Base-by-base conservation (phyloP, 2,888 invertebrate genomes). In the Fragum whitleyi region DNA sequence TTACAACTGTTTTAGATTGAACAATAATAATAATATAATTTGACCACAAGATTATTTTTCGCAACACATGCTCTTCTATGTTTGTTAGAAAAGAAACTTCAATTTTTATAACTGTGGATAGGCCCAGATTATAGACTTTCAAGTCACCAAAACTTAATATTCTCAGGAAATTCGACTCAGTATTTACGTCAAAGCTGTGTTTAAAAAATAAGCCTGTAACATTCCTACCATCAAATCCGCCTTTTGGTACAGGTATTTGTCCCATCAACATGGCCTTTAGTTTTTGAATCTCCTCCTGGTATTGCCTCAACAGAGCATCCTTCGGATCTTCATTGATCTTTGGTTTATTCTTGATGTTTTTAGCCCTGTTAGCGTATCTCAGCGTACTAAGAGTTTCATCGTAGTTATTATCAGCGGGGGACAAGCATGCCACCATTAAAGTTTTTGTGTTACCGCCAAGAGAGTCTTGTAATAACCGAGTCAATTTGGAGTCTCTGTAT, bases 291-390 rank as follows among this genome's bases (percentile, higher is more conserved):
- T 98, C 97, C 86, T 97, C 95, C 92, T 97, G 97, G 91, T 97
- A 98, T 91, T 97, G 96, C 14, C 97, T 94, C 14, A 98, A 94
- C 91, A 97, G 95, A 0, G 98, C 97, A 91, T 98, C 98, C 93
- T 98, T 97, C 0, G 97, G 97, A 93, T 98, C 97, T 93, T 98
- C 97, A 93, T 97, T 97, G 28, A 97, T 96, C 91, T 95, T 96
- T 0, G 97, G 97, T 85, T 94, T 94, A 93, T 97, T 97, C 91
- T 96, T 96, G 83, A 97, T 97, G 92, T 97, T 97, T 93, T 97
- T 97, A 7, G 97, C 97, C 23, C 88, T 77, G 89, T 97, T 97
- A 0, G 97, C 97, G 93, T 97, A 97, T 62, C 97, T 94, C 23
- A 97, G 94, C 0, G 97, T 97, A 79, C 93, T 97, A 21, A 97